These are phyloP conservation scores for Glaucidium brasilianum DNA, from an alignment of 2,113 vertebrate genomes.

Conservation along the genomic window DNA sequence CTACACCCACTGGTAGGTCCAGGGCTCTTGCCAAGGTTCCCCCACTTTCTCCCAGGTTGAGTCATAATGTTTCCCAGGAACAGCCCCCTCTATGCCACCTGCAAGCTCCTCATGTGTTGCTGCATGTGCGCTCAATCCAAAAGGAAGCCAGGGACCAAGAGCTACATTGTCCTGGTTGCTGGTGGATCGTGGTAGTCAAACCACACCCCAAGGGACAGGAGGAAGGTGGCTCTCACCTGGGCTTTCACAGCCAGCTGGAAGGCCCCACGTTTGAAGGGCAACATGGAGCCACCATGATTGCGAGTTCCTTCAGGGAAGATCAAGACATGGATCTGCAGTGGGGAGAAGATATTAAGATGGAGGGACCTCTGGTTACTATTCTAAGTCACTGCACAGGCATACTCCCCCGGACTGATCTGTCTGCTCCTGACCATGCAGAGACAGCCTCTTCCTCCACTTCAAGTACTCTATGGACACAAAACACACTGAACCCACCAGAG, in stretches of 20 bases:
- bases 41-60: neutral
- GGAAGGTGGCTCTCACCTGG: constrained; percentile 66
- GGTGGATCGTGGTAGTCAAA: neutral
- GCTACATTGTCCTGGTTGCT: neutral
- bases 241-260: constrained; percentile 80
- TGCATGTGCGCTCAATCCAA: neutral
- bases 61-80: neutral
- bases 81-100: neutral
- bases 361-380: neutral
- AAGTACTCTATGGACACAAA: neutral
- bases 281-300: constrained; percentile 72
- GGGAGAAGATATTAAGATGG: neutral
- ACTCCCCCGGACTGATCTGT: neutral
- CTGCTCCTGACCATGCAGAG: neutral
- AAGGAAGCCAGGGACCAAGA: neutral
- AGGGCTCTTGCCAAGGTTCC: neutral
- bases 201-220: accelerated
- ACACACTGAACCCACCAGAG: neutral
- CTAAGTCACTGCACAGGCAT: neutral
- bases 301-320: constrained; percentile 80
- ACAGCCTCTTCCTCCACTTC: neutral
- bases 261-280: constrained; percentile 80
- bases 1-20: neutral
- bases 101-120: neutral
- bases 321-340: constrained; percentile 69